Evolutionary conservation across 2,888 invertebrate species (phyloP), one percentile per base, ranked within the genome.

Genomic region (Siphonodentalium dalli): DNA sequence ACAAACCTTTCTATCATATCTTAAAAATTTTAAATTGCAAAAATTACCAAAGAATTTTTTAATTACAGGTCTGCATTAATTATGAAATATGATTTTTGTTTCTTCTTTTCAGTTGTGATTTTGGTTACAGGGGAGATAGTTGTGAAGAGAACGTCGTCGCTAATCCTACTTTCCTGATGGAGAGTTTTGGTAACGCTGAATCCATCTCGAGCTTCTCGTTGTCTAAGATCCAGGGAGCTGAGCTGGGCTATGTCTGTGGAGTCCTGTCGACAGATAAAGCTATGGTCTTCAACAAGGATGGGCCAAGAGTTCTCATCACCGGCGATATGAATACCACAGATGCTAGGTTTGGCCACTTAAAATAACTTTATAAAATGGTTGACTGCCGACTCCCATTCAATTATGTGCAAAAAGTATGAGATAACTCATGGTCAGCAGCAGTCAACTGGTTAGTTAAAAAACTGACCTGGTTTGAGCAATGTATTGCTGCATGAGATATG

Each of bases 221-320:
- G 31, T 52, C 71, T 47, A 54, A 64, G 35, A 57, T 77, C 15
- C 56, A 66, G 26, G 80, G 80, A 4, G 79, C 69, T 27, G 55
- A 61, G 4, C 51, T 77, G n/a, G 66, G 74, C 34, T 82, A 74
- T 54, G 62, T 70, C n/a, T 82, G 82, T 65, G 81, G 79, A 26
- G 73, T 80, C 5, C 38, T 82, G 37, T 71, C 76, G 7, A 74
- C 74, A 35, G 80, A 78, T 18, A 80, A 79, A 59, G 77, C 81
- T 23, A 54, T 79, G 6, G 80, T 80, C 3, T 81, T 80, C 55
- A 70, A 77, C 53, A 54, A 65, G 40, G 68, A 61, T 49, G 80
- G 78, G 2, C 67, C 64, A 3, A 60, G 80, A 31, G 57, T 67
- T 54, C 39, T 79, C 18, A 58, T 66, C 5, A 81, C 80, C 0